Conservation (phyloP, 1,140 invertebrate genomes). For the Chironomus tepperi region DNA sequence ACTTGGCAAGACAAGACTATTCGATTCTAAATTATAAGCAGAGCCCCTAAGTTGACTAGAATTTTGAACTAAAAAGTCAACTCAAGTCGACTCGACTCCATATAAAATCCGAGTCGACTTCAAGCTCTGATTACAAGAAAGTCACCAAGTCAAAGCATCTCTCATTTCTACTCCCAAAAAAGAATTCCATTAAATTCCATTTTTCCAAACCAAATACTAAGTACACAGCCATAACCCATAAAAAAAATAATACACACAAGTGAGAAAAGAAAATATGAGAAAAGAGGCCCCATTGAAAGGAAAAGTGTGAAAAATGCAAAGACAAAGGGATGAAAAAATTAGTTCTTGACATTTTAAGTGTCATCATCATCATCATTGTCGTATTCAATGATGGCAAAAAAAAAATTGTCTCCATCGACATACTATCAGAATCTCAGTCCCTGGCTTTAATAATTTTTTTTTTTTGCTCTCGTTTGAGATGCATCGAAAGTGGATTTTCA, state of each 20-base stretch:
- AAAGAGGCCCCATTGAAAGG: not conserved
- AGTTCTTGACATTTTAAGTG: constrained; percentile 19
- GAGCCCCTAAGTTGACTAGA: no score
- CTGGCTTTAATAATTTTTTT: not conserved
- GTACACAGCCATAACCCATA: not conserved
- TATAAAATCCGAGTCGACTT: no score
- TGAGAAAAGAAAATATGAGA: not conserved
- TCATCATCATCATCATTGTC: constrained; percentile 1
- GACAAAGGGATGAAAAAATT: not conserved
- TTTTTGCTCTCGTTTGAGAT: not conserved
- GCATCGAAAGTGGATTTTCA: not conserved
- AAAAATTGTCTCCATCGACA: constrained; percentile 21
- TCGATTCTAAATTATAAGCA: no score
- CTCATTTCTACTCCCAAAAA: no score
- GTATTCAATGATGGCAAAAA: no score
- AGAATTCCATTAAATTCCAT: no score
- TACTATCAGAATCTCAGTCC: not conserved
- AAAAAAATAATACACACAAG: not conserved
- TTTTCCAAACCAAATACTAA: no score
- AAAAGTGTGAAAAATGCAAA: constrained; percentile 20
- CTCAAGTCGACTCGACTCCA: no score
- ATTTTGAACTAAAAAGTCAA: no score
- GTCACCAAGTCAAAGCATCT: no score
- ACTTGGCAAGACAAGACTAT: no score
- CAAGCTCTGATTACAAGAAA: no score